phyloP scores from a whole-genome alignment of 2,888 invertebrate species.

The Thereva nobilitata region DNA sequence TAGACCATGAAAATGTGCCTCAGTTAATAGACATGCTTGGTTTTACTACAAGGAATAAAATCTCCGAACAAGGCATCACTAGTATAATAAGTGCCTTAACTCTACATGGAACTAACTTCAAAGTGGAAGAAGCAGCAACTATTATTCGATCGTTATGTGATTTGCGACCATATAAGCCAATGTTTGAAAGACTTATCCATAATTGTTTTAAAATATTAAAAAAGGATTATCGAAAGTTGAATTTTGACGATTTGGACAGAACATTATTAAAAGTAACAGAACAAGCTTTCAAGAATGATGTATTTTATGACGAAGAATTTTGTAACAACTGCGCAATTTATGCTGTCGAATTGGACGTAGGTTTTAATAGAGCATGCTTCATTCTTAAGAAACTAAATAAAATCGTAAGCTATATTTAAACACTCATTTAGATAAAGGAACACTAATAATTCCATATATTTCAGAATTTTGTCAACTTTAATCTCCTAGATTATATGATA shows the following conservation, averaged over 20 bases:
- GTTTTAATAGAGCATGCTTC: conserved; percentile 60
- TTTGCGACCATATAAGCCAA: conserved; percentile 58
- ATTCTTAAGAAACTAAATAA: conserved; percentile 62
- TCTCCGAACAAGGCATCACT: conserved; percentile 62
- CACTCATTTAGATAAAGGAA: no score
- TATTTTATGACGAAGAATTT: conserved; percentile 67
- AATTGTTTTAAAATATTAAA: conserved; percentile 61
- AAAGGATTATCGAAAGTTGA: conserved; percentile 57
- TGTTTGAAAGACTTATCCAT: conserved; percentile 61
- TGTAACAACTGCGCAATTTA: conserved; percentile 63
- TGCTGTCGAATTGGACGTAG: conserved; percentile 60
- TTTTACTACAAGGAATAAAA: conserved; percentile 60
- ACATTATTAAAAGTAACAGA: conserved; percentile 61
- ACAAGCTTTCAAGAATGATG: conserved; percentile 58
- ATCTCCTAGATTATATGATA: conserved; percentile 65
- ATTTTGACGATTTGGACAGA: conserved; percentile 60
- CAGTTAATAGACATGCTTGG: conserved; percentile 62
- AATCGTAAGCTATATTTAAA: conserved; percentile 60
- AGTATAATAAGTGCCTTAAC: conserved; percentile 62
- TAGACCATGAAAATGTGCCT: conserved; percentile 62
- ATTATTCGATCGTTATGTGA: conserved; percentile 64
- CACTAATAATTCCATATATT: conserved; percentile 44
- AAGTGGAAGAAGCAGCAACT: conserved; percentile 60
- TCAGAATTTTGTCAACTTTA: conserved; percentile 64
- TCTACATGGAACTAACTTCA: conserved; percentile 58